phyloP scores from a whole-genome alignment of 2,797 vertebrate genomes.

The Neosilurus mollespiculum region DNA sequence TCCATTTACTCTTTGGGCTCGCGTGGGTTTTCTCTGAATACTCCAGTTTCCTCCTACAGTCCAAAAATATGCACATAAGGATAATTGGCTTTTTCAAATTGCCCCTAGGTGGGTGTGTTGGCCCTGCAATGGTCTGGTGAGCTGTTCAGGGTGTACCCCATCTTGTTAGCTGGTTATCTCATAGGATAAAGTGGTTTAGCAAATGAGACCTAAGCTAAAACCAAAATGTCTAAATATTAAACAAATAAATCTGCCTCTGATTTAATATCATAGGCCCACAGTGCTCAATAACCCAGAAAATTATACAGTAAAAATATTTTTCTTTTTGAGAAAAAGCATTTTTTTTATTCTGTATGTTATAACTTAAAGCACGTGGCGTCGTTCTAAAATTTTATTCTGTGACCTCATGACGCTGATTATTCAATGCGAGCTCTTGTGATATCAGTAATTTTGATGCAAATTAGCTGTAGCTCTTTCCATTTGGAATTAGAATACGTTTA shows the following conservation, averaged over 20 bases:
- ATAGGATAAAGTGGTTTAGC: no score
- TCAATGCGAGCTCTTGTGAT: neutral
- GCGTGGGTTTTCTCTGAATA: no score
- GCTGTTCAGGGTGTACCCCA: no score
- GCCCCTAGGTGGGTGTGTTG: no score
- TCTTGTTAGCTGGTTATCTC: no score
- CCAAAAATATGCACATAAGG: no score
- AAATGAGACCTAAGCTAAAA: neutral
- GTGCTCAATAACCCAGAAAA: neutral
- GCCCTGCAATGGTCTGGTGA: no score
- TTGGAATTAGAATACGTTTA: neutral
- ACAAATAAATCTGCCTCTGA: neutral
- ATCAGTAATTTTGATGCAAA: slow-evolving; percentile 10
- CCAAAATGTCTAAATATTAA: neutral
- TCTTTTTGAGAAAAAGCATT: neutral
- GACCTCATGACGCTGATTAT: neutral
- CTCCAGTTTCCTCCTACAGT: no score
- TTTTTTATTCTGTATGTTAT: neutral
- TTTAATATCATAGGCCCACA: no score
- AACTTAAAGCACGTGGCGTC: neutral
- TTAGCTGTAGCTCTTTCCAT: slow-evolving; percentile 4
- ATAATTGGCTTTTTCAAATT: no score
- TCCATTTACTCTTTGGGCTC: no score
- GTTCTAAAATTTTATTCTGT: neutral
- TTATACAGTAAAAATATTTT: neutral